Percentiles rank a stretch among this genome's conserved stretches.
These are phyloP conservation scores for Tachystola acroxantha DNA, from an alignment of 2,888 invertebrate species.

Conservation along the genomic window DNA sequence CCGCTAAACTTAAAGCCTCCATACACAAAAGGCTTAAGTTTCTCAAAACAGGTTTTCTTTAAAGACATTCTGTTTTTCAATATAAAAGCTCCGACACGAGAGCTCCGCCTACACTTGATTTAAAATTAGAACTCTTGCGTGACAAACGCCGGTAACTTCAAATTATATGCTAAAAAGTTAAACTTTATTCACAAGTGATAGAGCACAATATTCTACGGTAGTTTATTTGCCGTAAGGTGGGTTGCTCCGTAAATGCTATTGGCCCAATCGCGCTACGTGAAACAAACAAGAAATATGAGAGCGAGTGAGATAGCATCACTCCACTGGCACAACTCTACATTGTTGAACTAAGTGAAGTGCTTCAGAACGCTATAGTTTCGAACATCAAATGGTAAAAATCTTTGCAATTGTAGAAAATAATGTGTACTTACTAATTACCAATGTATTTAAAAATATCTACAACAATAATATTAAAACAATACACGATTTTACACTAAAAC, in stretches of 20 bases:
- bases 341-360: slow-evolving; percentile 17
- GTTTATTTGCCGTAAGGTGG: slow-evolving; percentile 72
- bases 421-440: background rate
- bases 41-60: slow-evolving; percentile 72
- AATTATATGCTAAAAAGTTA: slow-evolving; percentile 73
- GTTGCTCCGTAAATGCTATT: slow-evolving; percentile 74
- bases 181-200: slow-evolving; percentile 71
- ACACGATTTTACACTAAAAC: slow-evolving; percentile 25
- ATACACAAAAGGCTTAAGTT: slow-evolving; percentile 75
- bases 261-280: slow-evolving; percentile 71
- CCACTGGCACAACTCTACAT: slow-evolving; percentile 21
- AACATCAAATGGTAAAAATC: background rate
- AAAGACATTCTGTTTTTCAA: slow-evolving; percentile 76
- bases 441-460: background rate
- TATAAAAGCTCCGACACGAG: slow-evolving; percentile 68
- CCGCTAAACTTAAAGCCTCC: slow-evolving; percentile 61
- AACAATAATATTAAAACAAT: slow-evolving; percentile 17
- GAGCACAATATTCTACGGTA: slow-evolving; percentile 68
- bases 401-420: background rate
- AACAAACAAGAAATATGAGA: slow-evolving; percentile 72
- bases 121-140: slow-evolving; percentile 78
- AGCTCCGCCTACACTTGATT: slow-evolving; percentile 78
- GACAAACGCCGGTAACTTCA: slow-evolving; percentile 75
- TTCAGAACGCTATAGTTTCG: slow-evolving; percentile 6
- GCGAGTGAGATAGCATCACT: slow-evolving; percentile 59